Conservation (phyloP, 2,888 invertebrate species). For the Mechanitis messenoides region DNA sequence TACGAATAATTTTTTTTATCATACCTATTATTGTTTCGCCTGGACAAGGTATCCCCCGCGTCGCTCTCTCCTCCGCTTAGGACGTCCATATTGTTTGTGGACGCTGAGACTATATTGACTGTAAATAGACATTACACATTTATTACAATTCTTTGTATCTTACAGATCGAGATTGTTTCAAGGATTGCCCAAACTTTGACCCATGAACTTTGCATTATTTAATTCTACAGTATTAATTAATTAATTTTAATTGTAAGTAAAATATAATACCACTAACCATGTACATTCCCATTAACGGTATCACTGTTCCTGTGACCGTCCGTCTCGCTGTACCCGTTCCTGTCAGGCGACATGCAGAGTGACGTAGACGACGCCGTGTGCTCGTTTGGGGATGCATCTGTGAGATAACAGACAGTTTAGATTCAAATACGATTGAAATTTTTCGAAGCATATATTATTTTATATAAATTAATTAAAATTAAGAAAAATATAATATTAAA, state of each 20-base stretch:
- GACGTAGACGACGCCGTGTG: constrained; percentile 65
- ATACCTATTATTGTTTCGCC: constrained; percentile 68
- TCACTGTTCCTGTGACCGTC: constrained; percentile 12
- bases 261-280: constrained; percentile 39
- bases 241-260: too few species aligned
- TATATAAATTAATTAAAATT: too few species aligned
- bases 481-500: too few species aligned
- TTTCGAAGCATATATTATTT: too few species aligned
- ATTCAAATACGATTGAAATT: neutral
- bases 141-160: too few species aligned
- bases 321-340: constrained; percentile 45
- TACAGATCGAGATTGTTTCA: too few species aligned
- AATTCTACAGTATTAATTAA: too few species aligned
- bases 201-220: too few species aligned
- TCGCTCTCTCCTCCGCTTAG: constrained; percentile 72
- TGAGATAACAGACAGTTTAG: constrained; percentile 13
- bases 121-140: constrained; percentile 25
- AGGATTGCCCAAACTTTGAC: too few species aligned
- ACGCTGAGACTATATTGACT: constrained; percentile 62
- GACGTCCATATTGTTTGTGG: constrained; percentile 71
- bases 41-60: constrained; percentile 64
- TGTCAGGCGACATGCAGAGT: constrained; percentile 59
- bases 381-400: constrained; percentile 61
- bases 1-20: too few species aligned
- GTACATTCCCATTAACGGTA: constrained; percentile 56